Evolutionary conservation across 2,113 vertebrate genomes (phyloP).

Genomic region (Spizaetus ornatus): DNA sequence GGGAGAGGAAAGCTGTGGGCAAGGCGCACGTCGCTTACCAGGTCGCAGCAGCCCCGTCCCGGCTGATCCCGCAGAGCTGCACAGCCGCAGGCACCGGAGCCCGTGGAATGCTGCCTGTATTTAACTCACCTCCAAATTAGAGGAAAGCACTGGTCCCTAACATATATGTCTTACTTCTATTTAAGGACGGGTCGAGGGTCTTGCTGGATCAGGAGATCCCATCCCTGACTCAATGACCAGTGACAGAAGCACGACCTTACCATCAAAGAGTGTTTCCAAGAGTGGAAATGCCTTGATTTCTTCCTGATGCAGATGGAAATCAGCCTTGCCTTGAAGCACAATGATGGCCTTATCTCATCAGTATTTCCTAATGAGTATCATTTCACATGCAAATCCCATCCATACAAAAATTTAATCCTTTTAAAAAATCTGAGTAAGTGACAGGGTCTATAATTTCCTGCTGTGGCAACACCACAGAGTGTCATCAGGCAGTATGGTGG

Average conservation of each 20-base stretch:
- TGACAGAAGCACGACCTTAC: background rate
- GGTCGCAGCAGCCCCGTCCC: background rate
- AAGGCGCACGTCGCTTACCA: rapidly evolving
- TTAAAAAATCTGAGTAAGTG: background rate
- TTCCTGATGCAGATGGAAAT: background rate
- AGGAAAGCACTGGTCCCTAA: background rate
- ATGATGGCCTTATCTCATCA: background rate
- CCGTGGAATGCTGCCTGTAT: rapidly evolving
- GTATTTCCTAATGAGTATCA: constrained; percentile 26
- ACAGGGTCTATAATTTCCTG: constrained; percentile 35
- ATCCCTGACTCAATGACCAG: background rate
- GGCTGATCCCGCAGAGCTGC: background rate
- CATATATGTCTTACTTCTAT: background rate
- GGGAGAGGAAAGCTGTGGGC: background rate
- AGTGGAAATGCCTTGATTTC: background rate
- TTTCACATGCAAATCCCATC: constrained; percentile 52
- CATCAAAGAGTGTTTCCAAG: background rate
- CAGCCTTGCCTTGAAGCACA: background rate
- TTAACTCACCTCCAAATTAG: background rate
- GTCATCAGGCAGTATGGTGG: background rate
- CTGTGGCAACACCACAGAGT: background rate
- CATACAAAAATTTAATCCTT: background rate
- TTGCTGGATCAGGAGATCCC: background rate
- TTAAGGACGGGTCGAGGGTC: background rate
- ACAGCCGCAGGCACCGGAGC: background rate